phyloP scores from a whole-genome alignment of 2,113 vertebrate species.

The Spilogale gracilis region DNA sequence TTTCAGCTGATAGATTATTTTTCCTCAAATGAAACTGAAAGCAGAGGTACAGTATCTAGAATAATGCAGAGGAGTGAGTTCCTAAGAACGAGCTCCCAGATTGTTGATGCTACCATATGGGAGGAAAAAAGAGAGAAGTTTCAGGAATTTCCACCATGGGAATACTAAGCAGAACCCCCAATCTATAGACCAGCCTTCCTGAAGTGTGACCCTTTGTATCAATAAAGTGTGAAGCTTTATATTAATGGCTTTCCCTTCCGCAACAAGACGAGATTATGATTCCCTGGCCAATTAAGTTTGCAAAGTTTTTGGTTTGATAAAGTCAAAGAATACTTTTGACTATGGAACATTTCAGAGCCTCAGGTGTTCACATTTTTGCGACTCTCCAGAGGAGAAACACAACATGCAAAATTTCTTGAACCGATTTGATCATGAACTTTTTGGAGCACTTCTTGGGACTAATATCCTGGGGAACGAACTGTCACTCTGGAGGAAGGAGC shows the following conservation, averaged over 20 bases:
- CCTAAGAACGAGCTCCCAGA: neutral
- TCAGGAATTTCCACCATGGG: too few relatives aligned
- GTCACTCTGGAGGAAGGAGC: neutral
- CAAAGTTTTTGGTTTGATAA: neutral
- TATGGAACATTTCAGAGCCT: neutral
- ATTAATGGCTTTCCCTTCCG: neutral
- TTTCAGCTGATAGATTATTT: neutral
- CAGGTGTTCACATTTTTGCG: neutral
- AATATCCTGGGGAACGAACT: neutral
- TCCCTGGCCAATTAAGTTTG: neutral
- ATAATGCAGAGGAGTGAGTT: neutral
- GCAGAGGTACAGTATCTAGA: neutral
- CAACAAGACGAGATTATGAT: neutral
- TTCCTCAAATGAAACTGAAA: neutral
- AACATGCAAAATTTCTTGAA: neutral
- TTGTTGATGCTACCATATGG: neutral
- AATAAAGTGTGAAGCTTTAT: neutral
- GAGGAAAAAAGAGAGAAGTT: neutral
- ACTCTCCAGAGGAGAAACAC: neutral
- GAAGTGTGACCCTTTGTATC: neutral
- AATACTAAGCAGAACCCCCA: neutral
- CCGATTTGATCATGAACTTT: neutral
- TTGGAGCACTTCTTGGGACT: neutral
- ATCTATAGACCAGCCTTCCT: neutral
- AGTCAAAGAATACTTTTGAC: neutral